Base-by-base conservation (phyloP, 2,113 vertebrate genomes). In the Porphyrio hochstetteri region DNA sequence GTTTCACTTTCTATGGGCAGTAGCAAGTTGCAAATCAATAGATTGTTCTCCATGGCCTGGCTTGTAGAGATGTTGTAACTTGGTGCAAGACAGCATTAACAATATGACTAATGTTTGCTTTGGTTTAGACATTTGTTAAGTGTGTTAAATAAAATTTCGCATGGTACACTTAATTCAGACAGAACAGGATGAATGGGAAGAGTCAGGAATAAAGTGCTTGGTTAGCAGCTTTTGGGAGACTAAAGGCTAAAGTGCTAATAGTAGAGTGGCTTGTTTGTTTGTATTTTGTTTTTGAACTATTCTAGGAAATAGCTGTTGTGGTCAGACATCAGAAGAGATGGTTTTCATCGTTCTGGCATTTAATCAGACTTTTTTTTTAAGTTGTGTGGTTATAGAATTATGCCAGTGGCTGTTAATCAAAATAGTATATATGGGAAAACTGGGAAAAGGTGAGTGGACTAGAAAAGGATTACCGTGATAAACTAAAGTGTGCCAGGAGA, bases 11-110 rank as follows among this genome's bases (percentile, higher is more conserved):
- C 48, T 74, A 3, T 44, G 46, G 71, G 52, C 82, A 92, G 64
- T 88, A 88, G 77, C 83, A 82, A 90, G 76, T 81, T 95, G 72
- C 60, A 68, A 83, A 90, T 93, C 88, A 93, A 77, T 90, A 70
- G 44, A 28, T 10, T 42, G 18, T 91, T 68, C 67, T 92, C 20
- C 9, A 1, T 46, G 5, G 29, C 52, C 52, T 17, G 2, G 10
- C 82, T 86, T 31, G 40, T 2, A 50, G 64, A 52, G 60, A 16
- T 91, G 29, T 50, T 40, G 29, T 72, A 79, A 24, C 63, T 70
- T 42, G 63, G n/a, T 90, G 27, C 80, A 71, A 65, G 67, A 38
- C 28, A 67, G 56, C 35, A 27, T 83, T 85, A 85, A 52, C 27
- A 38, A 14, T 50, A n/a, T 57, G 27, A 57, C 46, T 56, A 53